These are phyloP conservation scores for Deroptyus accipitrinus DNA, from an alignment of 2,113 vertebrate genomes.

Conservation along the genomic window DNA sequence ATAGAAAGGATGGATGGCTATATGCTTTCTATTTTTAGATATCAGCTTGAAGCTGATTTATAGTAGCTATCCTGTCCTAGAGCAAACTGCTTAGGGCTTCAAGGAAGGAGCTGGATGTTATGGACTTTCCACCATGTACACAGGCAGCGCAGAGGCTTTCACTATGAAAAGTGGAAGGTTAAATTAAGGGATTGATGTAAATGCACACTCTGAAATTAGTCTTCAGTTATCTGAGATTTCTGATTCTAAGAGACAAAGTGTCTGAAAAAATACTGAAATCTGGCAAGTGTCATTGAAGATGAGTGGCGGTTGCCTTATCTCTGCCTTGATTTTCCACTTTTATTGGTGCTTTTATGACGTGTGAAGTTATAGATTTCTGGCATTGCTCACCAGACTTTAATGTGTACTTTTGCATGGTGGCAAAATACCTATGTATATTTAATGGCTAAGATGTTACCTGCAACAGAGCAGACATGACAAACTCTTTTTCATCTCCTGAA, in stretches of 20 bases:
- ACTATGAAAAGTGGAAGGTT: background rate
- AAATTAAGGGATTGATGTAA: background rate
- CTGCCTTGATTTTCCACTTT: background rate
- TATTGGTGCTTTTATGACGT: background rate
- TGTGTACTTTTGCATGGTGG: background rate
- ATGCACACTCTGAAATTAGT: background rate
- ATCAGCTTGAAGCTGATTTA: background rate
- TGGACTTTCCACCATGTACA: background rate
- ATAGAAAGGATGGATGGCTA: fast-evolving
- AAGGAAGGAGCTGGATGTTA: background rate
- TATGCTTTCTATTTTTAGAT: background rate
- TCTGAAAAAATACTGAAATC: background rate
- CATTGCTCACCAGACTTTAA: background rate
- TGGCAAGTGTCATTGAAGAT: background rate
- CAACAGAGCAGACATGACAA: background rate
- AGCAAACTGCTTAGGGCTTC: background rate
- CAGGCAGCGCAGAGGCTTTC: background rate
- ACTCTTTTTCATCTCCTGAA: background rate
- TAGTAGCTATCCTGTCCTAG: background rate
- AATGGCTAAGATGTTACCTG: background rate
- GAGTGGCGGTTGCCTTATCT: background rate
- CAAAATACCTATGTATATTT: background rate
- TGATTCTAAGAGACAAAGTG: background rate
- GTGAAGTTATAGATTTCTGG: background rate
- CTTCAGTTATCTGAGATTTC: background rate